phyloP scores from a whole-genome alignment of 2,888 invertebrate genomes.

The Encarsia formosa region DNA sequence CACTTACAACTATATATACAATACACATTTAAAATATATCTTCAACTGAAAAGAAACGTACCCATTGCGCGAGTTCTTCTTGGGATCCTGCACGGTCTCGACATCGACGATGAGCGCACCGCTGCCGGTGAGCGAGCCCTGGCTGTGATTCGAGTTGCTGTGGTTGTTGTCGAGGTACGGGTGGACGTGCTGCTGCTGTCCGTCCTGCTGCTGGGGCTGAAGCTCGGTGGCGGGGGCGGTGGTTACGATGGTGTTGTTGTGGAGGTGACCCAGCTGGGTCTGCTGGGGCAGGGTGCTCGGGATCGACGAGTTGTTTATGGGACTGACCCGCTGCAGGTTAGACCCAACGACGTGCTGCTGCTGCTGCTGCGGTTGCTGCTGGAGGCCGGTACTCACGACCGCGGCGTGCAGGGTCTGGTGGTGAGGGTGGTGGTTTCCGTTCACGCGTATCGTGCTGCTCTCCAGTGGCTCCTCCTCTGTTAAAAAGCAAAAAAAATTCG shows the following conservation, averaged over 20 bases:
- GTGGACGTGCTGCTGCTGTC: slow-evolving; percentile 40
- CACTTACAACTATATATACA: too few species aligned
- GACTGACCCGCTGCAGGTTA: slow-evolving; percentile 32
- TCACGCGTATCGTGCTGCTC: slow-evolving; percentile 37
- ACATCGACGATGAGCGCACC: slow-evolving; percentile 36
- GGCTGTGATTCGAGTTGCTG: slow-evolving; percentile 43
- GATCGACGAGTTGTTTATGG: too few species aligned
- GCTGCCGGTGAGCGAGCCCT: slow-evolving; percentile 6
- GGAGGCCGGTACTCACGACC: too few species aligned
- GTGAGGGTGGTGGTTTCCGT: slow-evolving; percentile 39
- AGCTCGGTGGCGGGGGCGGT: not conserved
- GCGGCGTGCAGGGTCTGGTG: slow-evolving; percentile 26
- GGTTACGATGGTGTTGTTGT: not conserved
- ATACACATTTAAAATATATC: too few species aligned
- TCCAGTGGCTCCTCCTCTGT: slow-evolving; percentile 49
- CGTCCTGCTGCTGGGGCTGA: not conserved
- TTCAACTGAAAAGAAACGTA: too few species aligned
- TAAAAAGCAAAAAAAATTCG: too few species aligned
- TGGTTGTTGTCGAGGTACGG: slow-evolving; percentile 44
- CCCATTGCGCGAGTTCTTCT: slow-evolving; percentile 47
- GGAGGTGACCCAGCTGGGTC: too few species aligned
- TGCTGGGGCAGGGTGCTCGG: slow-evolving; percentile 40
- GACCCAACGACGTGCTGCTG: slow-evolving; percentile 22
- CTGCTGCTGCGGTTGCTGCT: slow-evolving; percentile 25
- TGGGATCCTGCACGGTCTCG: slow-evolving; percentile 43